A percentile compares a stretch with the other conserved stretches of the same genome.
Evolutionary conservation across 2,888 invertebrate species (phyloP).

Genomic region (Leptopilina syphax): DNA sequence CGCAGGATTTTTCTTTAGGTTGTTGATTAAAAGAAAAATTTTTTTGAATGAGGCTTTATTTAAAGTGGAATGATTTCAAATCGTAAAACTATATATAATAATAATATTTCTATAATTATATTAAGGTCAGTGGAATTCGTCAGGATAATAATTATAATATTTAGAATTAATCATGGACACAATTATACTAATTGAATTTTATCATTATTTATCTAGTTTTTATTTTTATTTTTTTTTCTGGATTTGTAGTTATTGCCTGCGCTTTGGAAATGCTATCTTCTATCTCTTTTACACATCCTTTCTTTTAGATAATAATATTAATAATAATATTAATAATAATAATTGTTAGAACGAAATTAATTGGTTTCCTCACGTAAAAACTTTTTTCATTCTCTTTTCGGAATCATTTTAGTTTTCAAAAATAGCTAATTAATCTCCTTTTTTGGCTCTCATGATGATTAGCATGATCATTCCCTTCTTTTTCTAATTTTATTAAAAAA

Average conservation of each 20-base stretch:
- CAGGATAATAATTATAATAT: constrained; percentile 29
- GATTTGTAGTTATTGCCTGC: constrained; percentile 61
- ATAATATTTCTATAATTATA: background rate
- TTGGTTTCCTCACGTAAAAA: constrained; percentile 32
- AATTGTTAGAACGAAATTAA: background rate
- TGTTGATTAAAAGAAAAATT: background rate
- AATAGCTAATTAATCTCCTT: constrained; percentile 22
- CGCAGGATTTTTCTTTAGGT: constrained; percentile 15
- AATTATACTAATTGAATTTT: constrained; percentile 65
- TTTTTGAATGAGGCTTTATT: background rate
- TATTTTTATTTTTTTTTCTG: constrained; percentile 35
- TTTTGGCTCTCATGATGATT: constrained; percentile 48
- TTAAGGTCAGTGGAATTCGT: background rate
- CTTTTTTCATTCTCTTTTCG: constrained; percentile 32
- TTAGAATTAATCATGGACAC: constrained; percentile 68
- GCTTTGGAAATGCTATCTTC: constrained; percentile 66
- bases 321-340: no score
- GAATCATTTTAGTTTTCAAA: constrained; percentile 55
- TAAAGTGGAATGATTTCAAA: background rate
- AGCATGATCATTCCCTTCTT: constrained; percentile 70
- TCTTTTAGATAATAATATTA: background rate
- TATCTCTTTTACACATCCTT: constrained; percentile 27
- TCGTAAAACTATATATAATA: background rate
- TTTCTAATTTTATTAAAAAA: constrained; percentile 1
- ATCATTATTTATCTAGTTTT: constrained; percentile 56